These are phyloP conservation scores for Campoletis raptor DNA, from an alignment of 2,888 invertebrate genomes.

Conservation along the genomic window DNA sequence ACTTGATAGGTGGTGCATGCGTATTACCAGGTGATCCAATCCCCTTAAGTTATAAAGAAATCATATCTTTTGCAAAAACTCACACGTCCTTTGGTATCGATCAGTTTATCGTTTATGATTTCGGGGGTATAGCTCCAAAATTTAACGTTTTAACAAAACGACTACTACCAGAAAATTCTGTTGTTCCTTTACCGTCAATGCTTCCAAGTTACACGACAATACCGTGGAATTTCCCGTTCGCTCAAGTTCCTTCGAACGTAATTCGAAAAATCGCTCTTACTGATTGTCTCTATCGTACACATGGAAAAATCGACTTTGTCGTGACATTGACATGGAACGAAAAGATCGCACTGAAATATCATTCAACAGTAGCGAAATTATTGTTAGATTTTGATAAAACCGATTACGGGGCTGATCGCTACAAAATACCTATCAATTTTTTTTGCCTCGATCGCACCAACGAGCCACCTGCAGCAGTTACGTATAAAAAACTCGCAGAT, in stretches of 20 bases:
- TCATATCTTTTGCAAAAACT: constrained; percentile 89
- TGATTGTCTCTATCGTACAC: constrained; percentile 89
- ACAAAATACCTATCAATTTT: constrained; percentile 85
- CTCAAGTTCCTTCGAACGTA: constrained; percentile 82
- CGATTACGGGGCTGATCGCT: constrained; percentile 85
- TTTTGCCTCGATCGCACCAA: constrained; percentile 78
- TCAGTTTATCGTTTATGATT: constrained; percentile 89
- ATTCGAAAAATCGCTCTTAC: constrained; percentile 87
- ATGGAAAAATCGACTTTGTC: constrained; percentile 85
- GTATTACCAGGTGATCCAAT: constrained; percentile 86
- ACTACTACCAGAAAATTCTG: constrained; percentile 77
- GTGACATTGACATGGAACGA: constrained; percentile 88
- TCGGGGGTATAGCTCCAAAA: constrained; percentile 84
- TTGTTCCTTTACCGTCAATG: neutral
- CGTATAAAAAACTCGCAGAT: constrained; percentile 66
- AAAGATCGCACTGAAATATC: constrained; percentile 88
- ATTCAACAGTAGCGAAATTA: constrained; percentile 86
- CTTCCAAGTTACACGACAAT: constrained; percentile 86
- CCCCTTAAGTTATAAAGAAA: constrained; percentile 86
- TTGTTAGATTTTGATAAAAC: constrained; percentile 86
- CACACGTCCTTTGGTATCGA: constrained; percentile 89
- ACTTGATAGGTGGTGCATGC: constrained; percentile 86
- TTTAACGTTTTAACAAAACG: constrained; percentile 84
- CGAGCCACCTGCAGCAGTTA: constrained; percentile 1
- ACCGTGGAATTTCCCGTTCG: constrained; percentile 89